phyloP scores from a whole-genome alignment of 1,140 invertebrate genomes.

The Ips nitidus region DNA sequence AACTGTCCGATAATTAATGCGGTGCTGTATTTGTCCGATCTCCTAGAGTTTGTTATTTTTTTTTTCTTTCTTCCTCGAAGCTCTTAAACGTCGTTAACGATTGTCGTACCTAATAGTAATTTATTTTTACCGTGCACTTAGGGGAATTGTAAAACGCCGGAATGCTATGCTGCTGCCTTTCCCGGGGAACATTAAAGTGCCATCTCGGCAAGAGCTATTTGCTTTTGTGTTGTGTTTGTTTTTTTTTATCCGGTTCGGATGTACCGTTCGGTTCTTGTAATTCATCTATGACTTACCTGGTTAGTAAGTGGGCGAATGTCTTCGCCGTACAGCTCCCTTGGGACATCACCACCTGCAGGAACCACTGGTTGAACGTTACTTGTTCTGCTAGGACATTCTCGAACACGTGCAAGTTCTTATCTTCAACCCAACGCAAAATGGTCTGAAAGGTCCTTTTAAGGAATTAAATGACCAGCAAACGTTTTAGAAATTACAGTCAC shows the following conservation, averaged over 20 bases:
- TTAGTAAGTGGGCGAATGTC: constrained; percentile 40
- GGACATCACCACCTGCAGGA: constrained; percentile 38
- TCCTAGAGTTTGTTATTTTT: not conserved
- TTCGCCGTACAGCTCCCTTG: constrained; percentile 33
- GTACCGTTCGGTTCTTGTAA: not conserved
- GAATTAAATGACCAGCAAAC: not conserved
- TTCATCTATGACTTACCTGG: constrained; percentile 35
- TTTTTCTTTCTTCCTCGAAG: constrained; percentile 19
- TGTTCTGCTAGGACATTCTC: constrained; percentile 44
- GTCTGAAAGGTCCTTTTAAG: constrained; percentile 21
- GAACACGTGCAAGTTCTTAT: constrained; percentile 47
- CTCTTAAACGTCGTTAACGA: constrained; percentile 30
- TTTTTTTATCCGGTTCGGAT: not conserved
- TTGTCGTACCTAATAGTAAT: constrained; percentile 31
- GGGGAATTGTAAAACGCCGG: constrained; percentile 15
- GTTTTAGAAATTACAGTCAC: constrained; percentile 4
- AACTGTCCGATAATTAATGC: constrained; percentile 27
- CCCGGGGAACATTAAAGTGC: constrained; percentile 3
- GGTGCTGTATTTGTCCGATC: constrained; percentile 17
- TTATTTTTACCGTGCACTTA: constrained; percentile 28
- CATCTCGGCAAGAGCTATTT: constrained; percentile 25
- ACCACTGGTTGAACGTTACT: constrained; percentile 48
- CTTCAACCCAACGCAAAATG: constrained; percentile 47
- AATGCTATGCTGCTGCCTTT: constrained; percentile 12
- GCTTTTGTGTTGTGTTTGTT: constrained; percentile 16